Evolutionary conservation across 2,113 vertebrate genomes (phyloP).

Genomic region (Puffinus mauretanicus): DNA sequence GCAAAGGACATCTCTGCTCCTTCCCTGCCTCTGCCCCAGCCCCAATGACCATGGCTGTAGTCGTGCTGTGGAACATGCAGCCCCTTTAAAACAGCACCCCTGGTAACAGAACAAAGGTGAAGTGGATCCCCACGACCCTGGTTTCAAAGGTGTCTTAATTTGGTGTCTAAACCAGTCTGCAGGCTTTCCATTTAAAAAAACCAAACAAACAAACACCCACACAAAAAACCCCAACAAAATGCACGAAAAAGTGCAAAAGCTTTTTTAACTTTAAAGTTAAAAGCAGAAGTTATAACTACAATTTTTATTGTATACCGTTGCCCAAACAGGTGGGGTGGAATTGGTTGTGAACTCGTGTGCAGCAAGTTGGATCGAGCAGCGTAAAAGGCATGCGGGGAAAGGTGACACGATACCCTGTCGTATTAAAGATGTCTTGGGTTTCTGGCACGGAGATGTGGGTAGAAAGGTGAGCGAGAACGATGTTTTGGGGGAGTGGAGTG

Average conservation of each 20-base stretch:
- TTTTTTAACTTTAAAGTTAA: too few relatives aligned
- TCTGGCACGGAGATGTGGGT: rapidly evolving
- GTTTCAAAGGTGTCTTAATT: background rate
- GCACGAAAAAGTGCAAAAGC: background rate
- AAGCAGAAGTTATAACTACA: background rate
- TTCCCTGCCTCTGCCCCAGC: background rate
- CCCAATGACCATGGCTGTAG: rapidly evolving
- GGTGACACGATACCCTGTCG: rapidly evolving
- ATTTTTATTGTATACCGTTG: rapidly evolving
- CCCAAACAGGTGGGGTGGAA: background rate
- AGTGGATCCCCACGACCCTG: background rate
- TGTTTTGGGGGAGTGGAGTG: background rate
- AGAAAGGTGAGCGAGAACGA: background rate
- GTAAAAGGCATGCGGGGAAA: background rate
- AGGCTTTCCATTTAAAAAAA: background rate
- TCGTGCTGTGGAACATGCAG: rapidly evolving
- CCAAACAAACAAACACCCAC: too few relatives aligned
- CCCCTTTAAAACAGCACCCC: background rate
- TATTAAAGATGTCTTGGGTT: rapidly evolving
- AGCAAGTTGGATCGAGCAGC: rapidly evolving
- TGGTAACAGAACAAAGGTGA: background rate
- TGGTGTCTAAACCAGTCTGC: background rate
- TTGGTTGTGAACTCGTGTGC: rapidly evolving
- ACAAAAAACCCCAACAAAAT: background rate
- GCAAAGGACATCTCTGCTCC: background rate